Evolutionary conservation across 1,140 invertebrate genomes (phyloP), one percentile per base, ranked within the genome.

Genomic region (Eubasilissa regina): DNA sequence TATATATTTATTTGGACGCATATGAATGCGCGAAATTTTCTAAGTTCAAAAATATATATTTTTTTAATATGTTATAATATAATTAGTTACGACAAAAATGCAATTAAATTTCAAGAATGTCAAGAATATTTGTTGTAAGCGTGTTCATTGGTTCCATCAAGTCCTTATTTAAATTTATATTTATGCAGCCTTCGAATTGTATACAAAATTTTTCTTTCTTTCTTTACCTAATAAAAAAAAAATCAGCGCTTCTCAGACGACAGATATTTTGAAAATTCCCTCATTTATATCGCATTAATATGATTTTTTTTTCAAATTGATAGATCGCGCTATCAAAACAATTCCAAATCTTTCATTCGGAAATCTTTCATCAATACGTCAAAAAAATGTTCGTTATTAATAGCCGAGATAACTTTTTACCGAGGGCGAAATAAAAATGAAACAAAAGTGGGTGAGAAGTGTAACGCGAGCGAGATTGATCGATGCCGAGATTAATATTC

Each of bases 1-100:
- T 43, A 77, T 62, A 60, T 78, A 72, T 81, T 74, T 81, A 45
- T 64, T 66, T n/a, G 72, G 75, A 75, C 77, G 77, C 80, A 81
- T 81, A 74, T 43, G 77, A 75, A 73, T 47, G 66, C 75, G 75
- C 13, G 60, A 25, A 56, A 60, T 53, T 64, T 66, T 53, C 12
- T 47, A 66, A 64, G 11, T 15, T 15, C 44, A 11, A 78, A 48
- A 73, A 11, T 17, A 68, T 44, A 44, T 45, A 35, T 3, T 35
- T 35, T 35, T 35, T 35, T 35, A 35, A 35, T 35, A n/a, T 35
- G 25, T 35, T 3, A 3, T 35, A 3, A 35, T 35, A n/a, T 6
- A 35, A 35, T 35, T 35, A 35, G 6, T 35, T 35, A 35, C 25
- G 25, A 35, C 25, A 6, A 35, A 35, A 35, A 35, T 35, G 25